phyloP scores from a whole-genome alignment of 2,797 vertebrate genomes.

The Dipus sagitta region DNA sequence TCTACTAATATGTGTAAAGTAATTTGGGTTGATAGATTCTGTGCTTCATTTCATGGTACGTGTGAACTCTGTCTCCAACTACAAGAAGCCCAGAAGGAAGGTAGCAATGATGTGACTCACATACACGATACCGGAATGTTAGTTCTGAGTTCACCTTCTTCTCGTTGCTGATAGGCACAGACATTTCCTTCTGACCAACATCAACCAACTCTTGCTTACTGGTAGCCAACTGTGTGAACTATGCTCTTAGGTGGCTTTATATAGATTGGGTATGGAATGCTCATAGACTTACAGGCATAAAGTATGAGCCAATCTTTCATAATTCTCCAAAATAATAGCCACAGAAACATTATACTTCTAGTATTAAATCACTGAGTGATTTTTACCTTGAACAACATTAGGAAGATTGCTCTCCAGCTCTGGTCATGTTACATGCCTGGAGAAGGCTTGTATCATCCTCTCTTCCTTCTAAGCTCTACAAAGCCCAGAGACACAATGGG shows the following conservation, averaged over 20 bases:
- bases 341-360: neutral
- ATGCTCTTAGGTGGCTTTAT: neutral
- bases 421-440: neutral
- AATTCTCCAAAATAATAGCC: neutral
- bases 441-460: neutral
- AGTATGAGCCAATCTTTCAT: neutral
- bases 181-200: neutral
- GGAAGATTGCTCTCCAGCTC: conserved; percentile 15
- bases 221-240: neutral
- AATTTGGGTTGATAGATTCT: neutral
- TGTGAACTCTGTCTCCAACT: accelerated
- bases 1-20: neutral
- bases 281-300: neutral
- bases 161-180: neutral
- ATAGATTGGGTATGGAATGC: too few species aligned
- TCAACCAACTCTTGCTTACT: neutral
- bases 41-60: accelerated
- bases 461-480: neutral
- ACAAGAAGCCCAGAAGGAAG: neutral
- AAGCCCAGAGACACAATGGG: accelerated
- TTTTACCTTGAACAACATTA: accelerated
- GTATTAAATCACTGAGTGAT: neutral
- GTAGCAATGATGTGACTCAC: neutral
- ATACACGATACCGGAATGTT: neutral
- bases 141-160: neutral